Conservation (phyloP, 2,797 vertebrate species). For the Bovichtus variegatus region DNA sequence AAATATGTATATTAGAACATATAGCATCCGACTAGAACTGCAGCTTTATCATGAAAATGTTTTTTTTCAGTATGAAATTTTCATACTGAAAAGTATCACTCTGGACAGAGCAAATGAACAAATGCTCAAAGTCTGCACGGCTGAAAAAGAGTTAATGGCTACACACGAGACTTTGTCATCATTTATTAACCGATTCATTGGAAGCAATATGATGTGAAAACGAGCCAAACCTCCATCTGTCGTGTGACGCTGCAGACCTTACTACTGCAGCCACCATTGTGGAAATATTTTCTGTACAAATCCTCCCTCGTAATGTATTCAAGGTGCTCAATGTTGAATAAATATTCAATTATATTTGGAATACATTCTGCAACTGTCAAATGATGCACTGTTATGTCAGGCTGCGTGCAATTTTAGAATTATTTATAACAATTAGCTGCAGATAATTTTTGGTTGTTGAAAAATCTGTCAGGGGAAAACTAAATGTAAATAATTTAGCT, state of each 20-base stretch:
- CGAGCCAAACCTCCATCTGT: background rate
- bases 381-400: background rate
- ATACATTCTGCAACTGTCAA: background rate
- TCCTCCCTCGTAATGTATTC: background rate
- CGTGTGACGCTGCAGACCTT: background rate
- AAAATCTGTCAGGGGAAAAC: background rate
- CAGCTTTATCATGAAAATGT: background rate
- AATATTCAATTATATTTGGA: conserved; percentile 2
- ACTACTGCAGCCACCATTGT: background rate
- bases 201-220: background rate
- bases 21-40: background rate
- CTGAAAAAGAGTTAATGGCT: background rate
- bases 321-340: conserved; percentile 3
- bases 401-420: background rate
- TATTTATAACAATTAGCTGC: background rate
- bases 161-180: background rate
- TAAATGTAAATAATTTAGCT: background rate
- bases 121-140: background rate
- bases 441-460: conserved; percentile 2
- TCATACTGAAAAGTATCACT: background rate
- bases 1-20: background rate
- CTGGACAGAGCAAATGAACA: background rate
- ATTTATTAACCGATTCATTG: background rate
- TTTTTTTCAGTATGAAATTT: too few species aligned
- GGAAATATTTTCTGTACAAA: conserved; percentile 16